Percentiles rank a stretch among this genome's conserved stretches.
Conservation (phyloP, 2,797 vertebrate genomes). For the Eupleurogrammus muticus region DNA sequence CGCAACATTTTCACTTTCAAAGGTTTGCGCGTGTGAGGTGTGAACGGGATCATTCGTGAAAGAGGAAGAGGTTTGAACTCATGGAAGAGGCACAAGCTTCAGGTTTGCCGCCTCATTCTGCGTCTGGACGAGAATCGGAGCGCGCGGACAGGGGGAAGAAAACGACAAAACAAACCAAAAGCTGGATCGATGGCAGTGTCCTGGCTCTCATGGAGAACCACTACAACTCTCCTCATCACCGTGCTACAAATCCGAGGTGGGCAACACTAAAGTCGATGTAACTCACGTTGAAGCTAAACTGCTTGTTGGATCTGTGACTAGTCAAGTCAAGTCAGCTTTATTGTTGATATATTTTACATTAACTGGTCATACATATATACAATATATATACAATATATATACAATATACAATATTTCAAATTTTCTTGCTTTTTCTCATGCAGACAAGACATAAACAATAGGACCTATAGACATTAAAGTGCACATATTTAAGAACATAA, state of each 20-base stretch:
- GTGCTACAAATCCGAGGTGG: slow-evolving; percentile 65
- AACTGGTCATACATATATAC: too few species aligned
- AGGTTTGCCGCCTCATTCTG: slow-evolving; percentile 5
- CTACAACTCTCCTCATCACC: slow-evolving; percentile 17
- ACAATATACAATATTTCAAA: too few species aligned
- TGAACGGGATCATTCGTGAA: slow-evolving; percentile 39
- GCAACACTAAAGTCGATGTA: not conserved
- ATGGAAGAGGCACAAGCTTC: slow-evolving; percentile 1
- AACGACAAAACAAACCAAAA: slow-evolving; percentile 25
- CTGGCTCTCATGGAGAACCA: slow-evolving; percentile 40
- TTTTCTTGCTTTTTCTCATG: too few species aligned
- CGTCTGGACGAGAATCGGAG: slow-evolving; percentile 1
- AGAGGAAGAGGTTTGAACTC: slow-evolving; percentile 61
- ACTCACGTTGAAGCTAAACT: not conserved
- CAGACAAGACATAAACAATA: too few species aligned
- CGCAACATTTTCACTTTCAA: slow-evolving; percentile 24
- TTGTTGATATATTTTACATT: too few species aligned
- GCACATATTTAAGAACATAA: too few species aligned
- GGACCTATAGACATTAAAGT: too few species aligned
- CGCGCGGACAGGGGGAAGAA: slow-evolving; percentile 6
- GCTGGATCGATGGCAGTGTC: slow-evolving; percentile 40
- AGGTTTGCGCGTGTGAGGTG: not conserved
- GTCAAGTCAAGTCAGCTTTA: too few species aligned
- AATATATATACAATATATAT: too few species aligned
- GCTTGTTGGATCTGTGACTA: not conserved